These are phyloP conservation scores for Chrysomela aeneicollis DNA, from an alignment of 2,888 invertebrate species.

Conservation along the genomic window DNA sequence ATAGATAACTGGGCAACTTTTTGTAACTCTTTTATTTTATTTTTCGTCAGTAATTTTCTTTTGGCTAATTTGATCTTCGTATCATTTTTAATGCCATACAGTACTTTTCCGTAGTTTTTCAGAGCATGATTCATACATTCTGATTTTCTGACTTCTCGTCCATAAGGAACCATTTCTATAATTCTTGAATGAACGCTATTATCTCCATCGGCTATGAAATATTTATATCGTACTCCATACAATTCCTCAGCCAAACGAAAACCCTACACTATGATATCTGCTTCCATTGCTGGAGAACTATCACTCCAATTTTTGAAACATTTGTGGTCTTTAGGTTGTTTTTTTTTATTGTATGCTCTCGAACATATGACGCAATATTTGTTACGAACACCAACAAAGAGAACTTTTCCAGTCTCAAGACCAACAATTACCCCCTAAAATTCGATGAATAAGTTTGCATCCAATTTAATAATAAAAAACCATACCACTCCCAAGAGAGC, in stretches of 20 bases:
- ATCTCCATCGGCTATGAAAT: slow-evolving; percentile 7
- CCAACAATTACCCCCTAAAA: no score
- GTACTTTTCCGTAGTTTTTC: no score
- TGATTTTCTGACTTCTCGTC: neutral
- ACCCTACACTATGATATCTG: neutral
- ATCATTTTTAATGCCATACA: neutral
- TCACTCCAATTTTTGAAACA: neutral
- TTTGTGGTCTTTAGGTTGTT: neutral
- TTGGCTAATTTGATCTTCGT: neutral
- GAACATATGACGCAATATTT: slow-evolving; percentile 2
- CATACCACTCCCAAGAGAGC: no score
- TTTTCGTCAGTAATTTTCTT: neutral
- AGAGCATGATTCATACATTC: no score
- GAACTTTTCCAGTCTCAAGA: neutral
- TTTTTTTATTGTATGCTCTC: neutral
- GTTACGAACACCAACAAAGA: neutral
- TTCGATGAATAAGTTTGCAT: no score
- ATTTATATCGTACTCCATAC: neutral
- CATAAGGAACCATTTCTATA: neutral
- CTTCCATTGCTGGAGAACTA: neutral
- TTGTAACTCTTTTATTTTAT: neutral
- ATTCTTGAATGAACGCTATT: neutral
- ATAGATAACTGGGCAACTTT: neutral
- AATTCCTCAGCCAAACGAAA: neutral
- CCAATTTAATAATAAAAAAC: no score